Base-by-base conservation (phyloP, 1,140 invertebrate genomes). In the Eriocheir sinensis region DNA sequence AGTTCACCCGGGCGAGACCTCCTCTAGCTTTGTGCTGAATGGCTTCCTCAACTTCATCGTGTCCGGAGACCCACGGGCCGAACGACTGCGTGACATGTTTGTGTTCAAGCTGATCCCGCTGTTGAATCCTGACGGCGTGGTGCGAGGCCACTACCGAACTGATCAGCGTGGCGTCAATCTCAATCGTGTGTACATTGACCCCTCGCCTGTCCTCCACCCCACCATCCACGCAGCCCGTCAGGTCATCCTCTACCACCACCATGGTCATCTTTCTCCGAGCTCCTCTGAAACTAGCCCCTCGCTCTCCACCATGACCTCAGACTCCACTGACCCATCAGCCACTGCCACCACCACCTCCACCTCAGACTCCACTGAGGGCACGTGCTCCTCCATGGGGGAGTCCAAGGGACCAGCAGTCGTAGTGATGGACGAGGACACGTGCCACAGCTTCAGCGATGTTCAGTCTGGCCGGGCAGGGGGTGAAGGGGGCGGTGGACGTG, bases 81-180 rank as follows among this genome's bases (percentile, higher is more conserved):
- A 97, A 92, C 97, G 97, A 96, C 97, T 99, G 21, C 97, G 99
- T 79, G 98, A 98, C 96, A 96, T 98, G 79, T 98, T 98, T 96
- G 98, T 99, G 89, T 99, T 99, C 97, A 99, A 99, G 97, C 97
- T 99, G 95, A 98, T 99, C 94, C 99, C 99, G 2, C 98, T 99
- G 97, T 97, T 99, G 86, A 99, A 99, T 97, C 99, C 99, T 0
- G 99, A 99, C 96, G 99, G 99, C 9, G 99, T 99, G 0, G 98
- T 98, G n/a, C 97, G 97, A 89, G 99, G 99, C 6, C 98, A 99
- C 96, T 99, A 99, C 96, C 97, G 99, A 53, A 99, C 99, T 72
- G 98, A 99, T 96, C 98, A 98, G 0, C 97, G 98, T 93, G 99
- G 99, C 6, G 98, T 99, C 85, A 99, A 99, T 97, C 97, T 99